Percentiles rank a stretch among this genome's conserved stretches.
Evolutionary conservation across 2,797 vertebrate genomes (phyloP).

Genomic region (Alectoris magna): DNA sequence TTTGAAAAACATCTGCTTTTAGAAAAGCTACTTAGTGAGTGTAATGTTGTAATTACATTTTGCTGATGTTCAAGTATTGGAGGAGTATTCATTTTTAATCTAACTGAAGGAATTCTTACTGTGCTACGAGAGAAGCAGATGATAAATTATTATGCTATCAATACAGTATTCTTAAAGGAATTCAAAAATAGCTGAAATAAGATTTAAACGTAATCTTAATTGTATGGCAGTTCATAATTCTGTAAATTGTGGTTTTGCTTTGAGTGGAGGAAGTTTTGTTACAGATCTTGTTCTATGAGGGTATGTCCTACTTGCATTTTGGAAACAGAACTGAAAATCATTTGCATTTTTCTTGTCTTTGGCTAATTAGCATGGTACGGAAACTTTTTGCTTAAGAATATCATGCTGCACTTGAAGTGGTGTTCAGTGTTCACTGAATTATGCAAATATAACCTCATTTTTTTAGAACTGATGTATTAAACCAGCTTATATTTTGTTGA

Average conservation of each 20-base stretch:
- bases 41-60: constrained; percentile 23
- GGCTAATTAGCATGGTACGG: not conserved
- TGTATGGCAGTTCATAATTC: not conserved
- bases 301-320: not conserved
- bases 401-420: constrained; percentile 33
- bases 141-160: not conserved
- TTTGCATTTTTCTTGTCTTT: constrained; percentile 46
- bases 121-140: not conserved
- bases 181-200: not conserved
- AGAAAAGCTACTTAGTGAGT: not conserved
- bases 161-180: not conserved
- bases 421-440: constrained; percentile 51
- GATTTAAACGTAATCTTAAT: not conserved
- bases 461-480: constrained; percentile 10
- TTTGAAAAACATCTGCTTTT: not conserved
- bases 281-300: not conserved
- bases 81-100: not conserved
- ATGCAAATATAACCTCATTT: constrained; percentile 70
- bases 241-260: not conserved
- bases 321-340: not conserved
- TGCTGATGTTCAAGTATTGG: not conserved
- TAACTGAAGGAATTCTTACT: not conserved
- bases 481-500: constrained; percentile 17
- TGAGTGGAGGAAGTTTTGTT: not conserved
- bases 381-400: constrained; percentile 58